A percentile compares a stretch with the other conserved stretches of the same genome.
Evolutionary conservation across 2,113 vertebrate genomes (phyloP).

Genomic region (Heptranchias perlo): DNA sequence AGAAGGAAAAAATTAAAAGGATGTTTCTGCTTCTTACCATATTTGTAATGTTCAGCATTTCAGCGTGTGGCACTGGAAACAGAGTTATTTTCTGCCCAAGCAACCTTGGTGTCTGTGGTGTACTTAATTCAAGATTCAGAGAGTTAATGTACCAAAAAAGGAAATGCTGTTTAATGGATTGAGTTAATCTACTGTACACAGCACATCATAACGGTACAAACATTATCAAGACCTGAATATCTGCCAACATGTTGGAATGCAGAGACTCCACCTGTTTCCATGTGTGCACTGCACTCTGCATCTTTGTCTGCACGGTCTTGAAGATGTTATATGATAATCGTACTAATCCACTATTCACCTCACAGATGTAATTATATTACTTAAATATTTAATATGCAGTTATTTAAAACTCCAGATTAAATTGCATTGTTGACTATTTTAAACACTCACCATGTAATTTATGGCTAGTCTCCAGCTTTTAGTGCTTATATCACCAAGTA

Average conservation of each 20-base stretch:
- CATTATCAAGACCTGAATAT: not conserved
- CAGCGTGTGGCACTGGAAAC: no score
- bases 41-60: not conserved
- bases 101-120: no score
- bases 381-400: not conserved
- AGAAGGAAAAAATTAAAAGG: not conserved
- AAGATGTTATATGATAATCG: no score
- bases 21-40: not conserved
- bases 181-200: not conserved
- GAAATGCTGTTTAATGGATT: no score
- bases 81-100: no score
- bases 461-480: not conserved
- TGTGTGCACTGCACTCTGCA: not conserved
- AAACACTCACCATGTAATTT: not conserved
- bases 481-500: not conserved
- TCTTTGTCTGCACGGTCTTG: not conserved
- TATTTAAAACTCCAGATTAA: not conserved
- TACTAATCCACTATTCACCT: not conserved
- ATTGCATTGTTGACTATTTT: not conserved
- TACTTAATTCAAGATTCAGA: no score
- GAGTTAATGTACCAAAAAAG: no score
- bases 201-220: not conserved
- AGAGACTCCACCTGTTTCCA: not conserved
- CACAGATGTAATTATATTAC: not conserved
- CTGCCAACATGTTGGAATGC: not conserved